These are phyloP conservation scores for Apteryx mantelli DNA, from an alignment of 2,113 vertebrate species.

Conservation along the genomic window DNA sequence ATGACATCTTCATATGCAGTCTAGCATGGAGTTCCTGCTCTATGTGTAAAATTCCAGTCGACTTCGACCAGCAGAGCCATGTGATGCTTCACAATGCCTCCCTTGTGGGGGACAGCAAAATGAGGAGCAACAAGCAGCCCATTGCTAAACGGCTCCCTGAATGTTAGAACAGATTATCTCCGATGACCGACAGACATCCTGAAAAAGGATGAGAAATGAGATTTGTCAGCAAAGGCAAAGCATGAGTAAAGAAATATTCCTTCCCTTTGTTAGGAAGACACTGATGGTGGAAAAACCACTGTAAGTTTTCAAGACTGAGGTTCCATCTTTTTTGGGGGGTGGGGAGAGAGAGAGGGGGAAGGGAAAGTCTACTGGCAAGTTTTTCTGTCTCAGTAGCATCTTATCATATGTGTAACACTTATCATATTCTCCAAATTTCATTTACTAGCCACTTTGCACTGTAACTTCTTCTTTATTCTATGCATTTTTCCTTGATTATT, in stretches of 20 bases:
- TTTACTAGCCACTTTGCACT: not conserved
- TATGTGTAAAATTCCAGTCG: not conserved
- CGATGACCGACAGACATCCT: not conserved
- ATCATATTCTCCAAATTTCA: not conserved
- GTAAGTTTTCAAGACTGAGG: not conserved
- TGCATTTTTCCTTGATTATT: not conserved
- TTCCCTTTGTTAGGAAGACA: not conserved
- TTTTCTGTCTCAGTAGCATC: not conserved
- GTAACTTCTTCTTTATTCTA: not conserved
- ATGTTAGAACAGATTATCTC: not conserved
- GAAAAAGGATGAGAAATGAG: not conserved
- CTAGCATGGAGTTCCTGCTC: not conserved
- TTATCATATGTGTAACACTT: not conserved
- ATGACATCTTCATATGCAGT: not conserved
- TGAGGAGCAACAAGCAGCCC: not conserved
- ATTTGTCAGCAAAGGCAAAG: not conserved
- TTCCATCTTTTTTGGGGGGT: not conserved
- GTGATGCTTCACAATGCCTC: not conserved
- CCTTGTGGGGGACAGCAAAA: not conserved
- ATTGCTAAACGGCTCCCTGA: not conserved
- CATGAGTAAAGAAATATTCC: not conserved
- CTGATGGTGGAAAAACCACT: not conserved
- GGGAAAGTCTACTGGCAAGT: not conserved
- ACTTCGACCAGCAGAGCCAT: rapidly evolving
- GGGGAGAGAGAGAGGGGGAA: not conserved